phyloP scores from a whole-genome alignment of 2,113 vertebrate genomes.

The Martes martes region DNA sequence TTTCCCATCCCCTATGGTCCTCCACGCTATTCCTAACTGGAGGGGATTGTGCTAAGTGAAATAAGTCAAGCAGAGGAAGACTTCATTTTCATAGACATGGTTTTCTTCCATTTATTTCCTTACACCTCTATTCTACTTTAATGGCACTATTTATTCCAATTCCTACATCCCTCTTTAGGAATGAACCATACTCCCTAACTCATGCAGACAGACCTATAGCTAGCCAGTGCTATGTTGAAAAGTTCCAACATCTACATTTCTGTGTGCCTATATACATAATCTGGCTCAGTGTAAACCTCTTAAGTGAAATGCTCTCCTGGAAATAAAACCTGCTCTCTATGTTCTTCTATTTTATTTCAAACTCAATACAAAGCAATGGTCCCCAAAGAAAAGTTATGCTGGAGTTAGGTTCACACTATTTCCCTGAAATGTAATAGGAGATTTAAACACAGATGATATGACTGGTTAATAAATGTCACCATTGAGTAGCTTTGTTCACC shows the following conservation, averaged over 20 bases:
- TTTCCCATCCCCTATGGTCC: background rate
- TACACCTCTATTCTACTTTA: background rate
- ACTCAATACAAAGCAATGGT: slow-evolving; percentile 62
- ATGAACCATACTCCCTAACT: background rate
- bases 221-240: background rate
- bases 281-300: slow-evolving; percentile 61
- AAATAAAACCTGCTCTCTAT: slow-evolving; percentile 66
- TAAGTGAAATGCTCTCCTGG: slow-evolving; percentile 68
- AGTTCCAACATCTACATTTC: slow-evolving; percentile 30
- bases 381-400: slow-evolving; percentile 71
- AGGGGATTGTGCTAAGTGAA: background rate
- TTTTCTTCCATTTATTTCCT: background rate
- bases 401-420: slow-evolving; percentile 74
- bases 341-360: slow-evolving; percentile 59
- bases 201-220: background rate
- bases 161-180: background rate
- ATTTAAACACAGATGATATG: slow-evolving; percentile 77
- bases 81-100: background rate
- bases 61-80: background rate
- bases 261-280: slow-evolving; percentile 57
- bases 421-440: slow-evolving; percentile 74
- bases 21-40: background rate
- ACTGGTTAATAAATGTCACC: slow-evolving; percentile 77
- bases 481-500: slow-evolving; percentile 61
- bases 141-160: background rate